Percentiles rank a stretch among this genome's conserved stretches.
Conservation (phyloP, 2,888 invertebrate genomes). For the Leptopterna dolabrata region DNA sequence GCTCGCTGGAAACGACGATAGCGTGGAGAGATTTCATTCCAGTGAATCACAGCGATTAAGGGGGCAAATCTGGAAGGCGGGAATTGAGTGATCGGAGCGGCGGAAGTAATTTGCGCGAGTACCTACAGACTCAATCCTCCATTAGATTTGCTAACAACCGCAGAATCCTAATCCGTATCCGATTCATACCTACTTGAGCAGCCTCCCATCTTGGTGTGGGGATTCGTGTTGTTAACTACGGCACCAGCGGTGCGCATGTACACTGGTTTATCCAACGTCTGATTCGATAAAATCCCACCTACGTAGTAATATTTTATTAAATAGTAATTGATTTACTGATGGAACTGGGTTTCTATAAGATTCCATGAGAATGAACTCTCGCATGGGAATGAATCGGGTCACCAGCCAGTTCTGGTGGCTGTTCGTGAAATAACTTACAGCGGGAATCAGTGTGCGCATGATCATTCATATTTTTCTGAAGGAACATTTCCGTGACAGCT, state of each 20-base stretch:
- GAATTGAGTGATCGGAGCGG: background rate
- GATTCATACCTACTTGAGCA: background rate
- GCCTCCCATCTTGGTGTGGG: background rate
- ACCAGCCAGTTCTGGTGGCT: too few relatives aligned
- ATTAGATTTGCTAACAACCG: conserved; percentile 7
- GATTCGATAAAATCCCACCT: background rate
- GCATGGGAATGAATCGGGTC: too few relatives aligned
- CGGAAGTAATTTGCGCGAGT: conserved; percentile 3
- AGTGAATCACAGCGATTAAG: background rate
- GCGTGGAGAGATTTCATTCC: background rate
- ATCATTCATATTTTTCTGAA: too few relatives aligned
- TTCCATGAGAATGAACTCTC: too few relatives aligned
- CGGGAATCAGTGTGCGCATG: too few relatives aligned
- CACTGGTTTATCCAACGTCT: background rate
- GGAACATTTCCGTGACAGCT: too few relatives aligned
- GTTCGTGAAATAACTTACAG: too few relatives aligned
- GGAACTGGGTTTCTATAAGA: too few relatives aligned
- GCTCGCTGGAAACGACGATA: background rate
- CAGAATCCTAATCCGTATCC: background rate
- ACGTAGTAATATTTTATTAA: too few relatives aligned
- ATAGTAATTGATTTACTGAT: too few relatives aligned
- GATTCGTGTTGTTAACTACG: background rate
- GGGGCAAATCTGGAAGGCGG: background rate
- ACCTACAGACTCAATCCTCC: conserved; percentile 3
- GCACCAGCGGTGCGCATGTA: background rate